Conservation (phyloP, 2,888 invertebrate species). For the Alloplasta piceator region DNA sequence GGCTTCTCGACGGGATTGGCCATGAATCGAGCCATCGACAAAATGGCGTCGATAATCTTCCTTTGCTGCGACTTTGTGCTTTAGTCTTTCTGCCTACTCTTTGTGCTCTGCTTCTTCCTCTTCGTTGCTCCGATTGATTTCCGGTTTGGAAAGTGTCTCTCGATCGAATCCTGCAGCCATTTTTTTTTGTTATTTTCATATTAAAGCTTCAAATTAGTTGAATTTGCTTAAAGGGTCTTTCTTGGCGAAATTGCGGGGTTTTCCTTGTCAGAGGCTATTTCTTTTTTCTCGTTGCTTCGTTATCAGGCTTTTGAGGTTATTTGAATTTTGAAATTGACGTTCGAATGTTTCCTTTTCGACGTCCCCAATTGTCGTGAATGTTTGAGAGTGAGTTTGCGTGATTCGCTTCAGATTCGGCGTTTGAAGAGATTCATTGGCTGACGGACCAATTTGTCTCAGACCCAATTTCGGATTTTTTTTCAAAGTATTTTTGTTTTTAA, state of each 20-base stretch:
- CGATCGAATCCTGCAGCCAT: slow-evolving; percentile 30
- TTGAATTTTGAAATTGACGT: slow-evolving; percentile 49
- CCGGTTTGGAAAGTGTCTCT: slow-evolving; percentile 1
- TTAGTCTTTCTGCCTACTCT: too few species aligned
- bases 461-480: slow-evolving; percentile 40
- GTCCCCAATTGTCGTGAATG: slow-evolving; percentile 35
- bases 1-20: slow-evolving; percentile 27
- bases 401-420: slow-evolving; percentile 29
- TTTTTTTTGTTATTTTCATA: slow-evolving; percentile 13
- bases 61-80: neutral
- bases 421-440: slow-evolving; percentile 57
- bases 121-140: slow-evolving; percentile 28
- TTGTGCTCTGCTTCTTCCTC: slow-evolving; percentile 1
- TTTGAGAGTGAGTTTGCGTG: slow-evolving; percentile 48
- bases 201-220: slow-evolving; percentile 1
- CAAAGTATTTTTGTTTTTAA: slow-evolving; percentile 24
- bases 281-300: slow-evolving; percentile 27
- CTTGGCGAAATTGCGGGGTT: slow-evolving; percentile 36
- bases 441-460: slow-evolving; percentile 51
- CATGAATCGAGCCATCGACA: slow-evolving; percentile 21
- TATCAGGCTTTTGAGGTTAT: slow-evolving; percentile 46
- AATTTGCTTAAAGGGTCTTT: neutral
- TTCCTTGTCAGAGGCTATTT: slow-evolving; percentile 28
- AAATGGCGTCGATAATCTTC: slow-evolving; percentile 10
- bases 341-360: slow-evolving; percentile 33